A percentile compares a stretch with the other conserved stretches of the same genome.
Evolutionary conservation across 2,888 invertebrate species (phyloP).

Genomic region (Plagodis pulveraria): DNA sequence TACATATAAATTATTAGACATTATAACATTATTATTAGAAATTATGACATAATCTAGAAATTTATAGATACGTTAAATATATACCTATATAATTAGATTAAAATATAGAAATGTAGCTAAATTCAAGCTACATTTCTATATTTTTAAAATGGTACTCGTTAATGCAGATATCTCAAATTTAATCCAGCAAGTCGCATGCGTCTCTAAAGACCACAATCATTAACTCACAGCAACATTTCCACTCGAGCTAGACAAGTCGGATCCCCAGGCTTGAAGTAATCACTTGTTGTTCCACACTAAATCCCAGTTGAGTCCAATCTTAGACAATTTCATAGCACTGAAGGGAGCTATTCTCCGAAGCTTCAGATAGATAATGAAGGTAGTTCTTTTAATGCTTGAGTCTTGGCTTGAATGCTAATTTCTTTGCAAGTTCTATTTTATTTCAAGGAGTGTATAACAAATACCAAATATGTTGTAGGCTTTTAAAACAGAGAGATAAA

Average conservation of each 20-base stretch:
- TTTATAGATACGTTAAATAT: no score
- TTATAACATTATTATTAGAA: no score
- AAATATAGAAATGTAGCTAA: no score
- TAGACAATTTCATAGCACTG: conserved; percentile 38
- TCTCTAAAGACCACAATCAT: conserved; percentile 28
- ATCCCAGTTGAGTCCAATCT: conserved; percentile 38
- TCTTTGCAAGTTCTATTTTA: conserved; percentile 6
- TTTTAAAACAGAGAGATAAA: no score
- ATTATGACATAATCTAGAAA: no score
- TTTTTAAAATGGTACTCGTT: no score
- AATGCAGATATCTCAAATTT: background rate
- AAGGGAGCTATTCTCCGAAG: conserved; percentile 28
- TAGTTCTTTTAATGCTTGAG: conserved; percentile 15
- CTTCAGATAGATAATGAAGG: conserved; percentile 27
- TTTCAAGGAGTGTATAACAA: no score
- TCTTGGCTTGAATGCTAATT: conserved; percentile 6
- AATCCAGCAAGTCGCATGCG: conserved; percentile 17
- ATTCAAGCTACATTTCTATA: no score
- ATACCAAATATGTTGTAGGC: no score
- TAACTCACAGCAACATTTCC: conserved; percentile 24
- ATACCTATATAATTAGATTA: no score
- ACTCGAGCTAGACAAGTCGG: conserved; percentile 33
- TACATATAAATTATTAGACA: no score
- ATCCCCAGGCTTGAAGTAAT: conserved; percentile 39
- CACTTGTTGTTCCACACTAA: conserved; percentile 40